A percentile compares a stretch with the other conserved stretches of the same genome.
Evolutionary conservation across 2,888 invertebrate species (phyloP).

Genomic region (Andrena chrysosceles): DNA sequence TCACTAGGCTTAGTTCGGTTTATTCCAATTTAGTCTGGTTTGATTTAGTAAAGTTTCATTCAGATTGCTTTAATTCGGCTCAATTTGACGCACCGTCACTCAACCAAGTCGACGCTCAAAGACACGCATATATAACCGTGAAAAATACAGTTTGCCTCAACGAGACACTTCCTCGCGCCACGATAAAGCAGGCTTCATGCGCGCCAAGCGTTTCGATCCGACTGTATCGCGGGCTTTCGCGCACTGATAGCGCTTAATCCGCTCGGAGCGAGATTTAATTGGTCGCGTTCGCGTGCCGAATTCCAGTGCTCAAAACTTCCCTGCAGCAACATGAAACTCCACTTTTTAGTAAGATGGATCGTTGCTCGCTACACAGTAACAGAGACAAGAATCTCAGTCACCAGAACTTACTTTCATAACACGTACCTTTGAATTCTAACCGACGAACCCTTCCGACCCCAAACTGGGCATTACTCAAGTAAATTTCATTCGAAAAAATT

Average conservation of each 20-base stretch:
- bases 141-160: neutral
- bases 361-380: neutral
- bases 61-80: neutral
- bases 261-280: conserved; percentile 22
- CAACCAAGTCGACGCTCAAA: too few relatives aligned
- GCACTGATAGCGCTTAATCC: conserved; percentile 30
- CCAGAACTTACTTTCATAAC: conserved; percentile 4
- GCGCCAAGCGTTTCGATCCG: neutral
- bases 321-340: neutral
- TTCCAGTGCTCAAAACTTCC: conserved; percentile 17
- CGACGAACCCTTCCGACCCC: too few relatives aligned
- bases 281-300: conserved; percentile 19
- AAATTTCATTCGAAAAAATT: too few relatives aligned
- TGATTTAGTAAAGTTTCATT: neutral
- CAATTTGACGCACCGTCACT: neutral
- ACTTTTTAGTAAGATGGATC: neutral
- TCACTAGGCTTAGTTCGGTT: too few relatives aligned
- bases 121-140: too few relatives aligned
- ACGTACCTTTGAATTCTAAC: neutral
- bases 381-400: neutral
- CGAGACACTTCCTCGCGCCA: conserved; percentile 5
- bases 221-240: conserved; percentile 18
- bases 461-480: too few relatives aligned
- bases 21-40: neutral
- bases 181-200: conserved; percentile 15